Base-by-base conservation (phyloP, 2,888 invertebrate species). In the Calameuta idolon region DNA sequence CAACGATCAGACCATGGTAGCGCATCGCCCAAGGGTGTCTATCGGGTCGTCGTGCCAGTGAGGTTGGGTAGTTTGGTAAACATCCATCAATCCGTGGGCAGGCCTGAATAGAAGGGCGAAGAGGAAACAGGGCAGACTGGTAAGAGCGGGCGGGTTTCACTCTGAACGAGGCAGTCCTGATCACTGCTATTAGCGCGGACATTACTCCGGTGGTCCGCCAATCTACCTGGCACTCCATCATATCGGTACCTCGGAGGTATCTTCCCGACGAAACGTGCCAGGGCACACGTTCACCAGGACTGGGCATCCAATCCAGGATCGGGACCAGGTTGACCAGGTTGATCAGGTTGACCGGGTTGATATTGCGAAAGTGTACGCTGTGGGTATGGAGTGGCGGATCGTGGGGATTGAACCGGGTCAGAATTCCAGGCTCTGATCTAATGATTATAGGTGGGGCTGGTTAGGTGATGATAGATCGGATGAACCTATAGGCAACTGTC, bases 111-210 rank as follows among this genome's bases (percentile, higher is more conserved):
- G 77, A 55, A 55, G 79, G 77, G 73, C 76, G 75, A 81, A 79
- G 79, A 76, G 80, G 81, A 82, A 78, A 78, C 81, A 83, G 74
- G 83, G 83, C 83, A 83, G 85, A 81, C 84, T 81, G 84, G 82
- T 81, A 85, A 84, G 83, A 87, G 83, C 88, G 85, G 89, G 88
- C 88, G 88, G 87, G 87, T 87, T 55, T 89, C 86, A 84, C 87
- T 86, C 86, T 86, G 87, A 89, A 88, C 90, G 82, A 89, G 88
- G 91, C 88, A 91, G 88, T 91, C 55, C 91, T 93, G 93, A 93
- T 93, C 92, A 93, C 93, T 93, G 91, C 93, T 93, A 93, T 93
- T 93, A 93, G 91, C 87, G 88, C 92, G 88, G 89, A 90, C 91
- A 92, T 92, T 91, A 92, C 91, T 92, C 92, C 92, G 93, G 93